These are phyloP conservation scores for Ctenomys sociabilis DNA, from an alignment of 2,113 vertebrate species.

Conservation along the genomic window DNA sequence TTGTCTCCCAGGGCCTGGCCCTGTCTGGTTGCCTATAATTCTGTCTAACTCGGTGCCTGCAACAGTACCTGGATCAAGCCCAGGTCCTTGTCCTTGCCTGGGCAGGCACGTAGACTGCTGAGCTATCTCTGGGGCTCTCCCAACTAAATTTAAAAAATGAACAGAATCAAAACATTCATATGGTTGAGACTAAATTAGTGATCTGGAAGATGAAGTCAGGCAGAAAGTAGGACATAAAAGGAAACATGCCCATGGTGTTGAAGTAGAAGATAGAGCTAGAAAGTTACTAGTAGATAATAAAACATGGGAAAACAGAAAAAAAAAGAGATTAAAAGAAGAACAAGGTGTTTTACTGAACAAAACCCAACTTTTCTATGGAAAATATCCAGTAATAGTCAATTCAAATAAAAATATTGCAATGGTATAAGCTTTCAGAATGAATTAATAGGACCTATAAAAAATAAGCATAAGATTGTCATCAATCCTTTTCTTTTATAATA, in stretches of 20 bases:
- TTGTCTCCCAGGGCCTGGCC: too few relatives aligned
- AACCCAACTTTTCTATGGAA: slow-evolving; percentile 9
- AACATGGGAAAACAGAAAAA: not conserved
- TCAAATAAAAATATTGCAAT: not conserved
- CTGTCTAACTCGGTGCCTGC: too few relatives aligned
- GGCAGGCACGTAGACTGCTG: too few relatives aligned
- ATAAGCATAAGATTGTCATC: not conserved
- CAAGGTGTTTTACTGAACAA: not conserved
- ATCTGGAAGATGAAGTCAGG: not conserved
- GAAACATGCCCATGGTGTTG: not conserved
- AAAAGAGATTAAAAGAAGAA: not conserved
- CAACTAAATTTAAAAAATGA: not conserved
- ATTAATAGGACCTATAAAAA: not conserved
- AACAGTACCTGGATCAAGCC: too few relatives aligned
- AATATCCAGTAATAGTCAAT: not conserved
- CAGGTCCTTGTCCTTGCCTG: too few relatives aligned
- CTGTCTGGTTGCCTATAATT: too few relatives aligned
- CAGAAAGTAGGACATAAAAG: not conserved
- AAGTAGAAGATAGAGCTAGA: not conserved
- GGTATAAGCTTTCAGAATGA: not conserved
- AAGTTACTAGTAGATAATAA: not conserved
- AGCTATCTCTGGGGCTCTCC: too few relatives aligned
- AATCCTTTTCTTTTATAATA: not conserved
- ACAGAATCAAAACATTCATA: not conserved
- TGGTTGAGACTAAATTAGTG: not conserved